Evolutionary conservation across 23 tunicate species (phyloP).

Genomic region (Trididemnum miniatum): DNA sequence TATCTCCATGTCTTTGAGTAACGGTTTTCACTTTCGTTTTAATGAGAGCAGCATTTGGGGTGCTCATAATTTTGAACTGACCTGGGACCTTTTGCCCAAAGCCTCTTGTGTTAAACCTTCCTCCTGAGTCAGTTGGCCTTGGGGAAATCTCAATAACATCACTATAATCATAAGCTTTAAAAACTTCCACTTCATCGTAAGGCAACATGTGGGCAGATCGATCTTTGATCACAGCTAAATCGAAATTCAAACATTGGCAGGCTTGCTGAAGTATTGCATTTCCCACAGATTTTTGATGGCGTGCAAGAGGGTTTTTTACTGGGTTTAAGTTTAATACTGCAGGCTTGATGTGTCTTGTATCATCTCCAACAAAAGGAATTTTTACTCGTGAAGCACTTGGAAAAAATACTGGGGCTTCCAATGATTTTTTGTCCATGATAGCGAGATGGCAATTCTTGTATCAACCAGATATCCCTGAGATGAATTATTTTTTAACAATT

Average conservation of each 20-base stretch:
- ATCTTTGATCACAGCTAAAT: slow-evolving; percentile 63
- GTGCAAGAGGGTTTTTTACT: slow-evolving; percentile 55
- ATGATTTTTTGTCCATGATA: slow-evolving; percentile 31
- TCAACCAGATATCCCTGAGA: too few relatives aligned
- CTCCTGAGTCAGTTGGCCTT: neutral
- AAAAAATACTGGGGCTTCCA: slow-evolving; percentile 84
- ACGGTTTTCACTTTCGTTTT: slow-evolving; percentile 28
- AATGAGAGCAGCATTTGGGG: slow-evolving; percentile 48
- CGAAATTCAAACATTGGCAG: slow-evolving; percentile 55
- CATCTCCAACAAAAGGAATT: slow-evolving; percentile 94
- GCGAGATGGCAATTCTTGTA: too few relatives aligned
- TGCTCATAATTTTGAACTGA: slow-evolving; percentile 44
- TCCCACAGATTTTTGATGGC: slow-evolving; percentile 51
- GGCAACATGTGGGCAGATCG: slow-evolving; percentile 73
- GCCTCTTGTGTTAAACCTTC: slow-evolving; percentile 71
- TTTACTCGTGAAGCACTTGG: slow-evolving; percentile 85
- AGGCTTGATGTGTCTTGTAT: slow-evolving; percentile 58
- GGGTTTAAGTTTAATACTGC: slow-evolving; percentile 30
- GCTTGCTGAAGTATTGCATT: slow-evolving; percentile 45
- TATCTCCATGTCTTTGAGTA: slow-evolving; percentile 48
- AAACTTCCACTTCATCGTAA: slow-evolving; percentile 39
- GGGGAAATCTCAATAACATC: slow-evolving; percentile 37
- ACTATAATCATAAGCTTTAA: slow-evolving; percentile 43
- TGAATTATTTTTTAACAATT: too few relatives aligned
- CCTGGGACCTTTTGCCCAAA: slow-evolving; percentile 61